Evolutionary conservation across 64 coral and sea anemone species (phyloP).

Genomic region (Montipora efflorescens): DNA sequence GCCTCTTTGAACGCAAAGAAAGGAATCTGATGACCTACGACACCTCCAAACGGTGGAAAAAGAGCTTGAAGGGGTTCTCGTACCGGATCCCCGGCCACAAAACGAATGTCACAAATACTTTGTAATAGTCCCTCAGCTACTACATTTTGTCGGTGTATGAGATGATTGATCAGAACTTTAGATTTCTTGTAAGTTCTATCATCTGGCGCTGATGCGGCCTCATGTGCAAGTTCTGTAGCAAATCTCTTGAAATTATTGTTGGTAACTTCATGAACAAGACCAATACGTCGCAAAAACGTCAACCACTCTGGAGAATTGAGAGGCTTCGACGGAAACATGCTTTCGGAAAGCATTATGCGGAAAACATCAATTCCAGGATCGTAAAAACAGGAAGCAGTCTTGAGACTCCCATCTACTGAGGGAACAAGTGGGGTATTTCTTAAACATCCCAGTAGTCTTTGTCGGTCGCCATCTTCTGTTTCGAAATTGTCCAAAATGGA

Average conservation of each 20-base stretch:
- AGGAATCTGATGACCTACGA: background rate
- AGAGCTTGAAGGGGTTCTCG: slow-evolving; percentile 23
- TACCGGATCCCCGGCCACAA: background rate
- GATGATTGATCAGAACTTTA: no score
- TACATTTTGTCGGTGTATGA: slow-evolving; percentile 15
- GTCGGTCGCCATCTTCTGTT: background rate
- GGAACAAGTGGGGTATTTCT: slow-evolving; percentile 8
- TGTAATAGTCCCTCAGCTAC: background rate
- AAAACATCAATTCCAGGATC: slow-evolving; percentile 42
- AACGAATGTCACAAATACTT: background rate
- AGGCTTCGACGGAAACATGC: background rate
- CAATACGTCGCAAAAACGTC: slow-evolving; percentile 23
- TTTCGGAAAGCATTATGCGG: slow-evolving; percentile 7
- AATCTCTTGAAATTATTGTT: no score
- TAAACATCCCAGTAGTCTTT: background rate
- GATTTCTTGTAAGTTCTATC: no score
- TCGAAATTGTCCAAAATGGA: background rate
- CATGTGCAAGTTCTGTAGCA: no score
- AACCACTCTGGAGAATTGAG: slow-evolving; percentile 42
- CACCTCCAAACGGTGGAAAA: slow-evolving; percentile 34
- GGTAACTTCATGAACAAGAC: slow-evolving; percentile 21
- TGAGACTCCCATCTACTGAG: background rate
- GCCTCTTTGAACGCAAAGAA: background rate
- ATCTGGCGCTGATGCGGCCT: no score
- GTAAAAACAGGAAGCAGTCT: slow-evolving; percentile 24